phyloP scores from a whole-genome alignment of 2,888 invertebrate genomes.

The Neocrepidodera transversa region DNA sequence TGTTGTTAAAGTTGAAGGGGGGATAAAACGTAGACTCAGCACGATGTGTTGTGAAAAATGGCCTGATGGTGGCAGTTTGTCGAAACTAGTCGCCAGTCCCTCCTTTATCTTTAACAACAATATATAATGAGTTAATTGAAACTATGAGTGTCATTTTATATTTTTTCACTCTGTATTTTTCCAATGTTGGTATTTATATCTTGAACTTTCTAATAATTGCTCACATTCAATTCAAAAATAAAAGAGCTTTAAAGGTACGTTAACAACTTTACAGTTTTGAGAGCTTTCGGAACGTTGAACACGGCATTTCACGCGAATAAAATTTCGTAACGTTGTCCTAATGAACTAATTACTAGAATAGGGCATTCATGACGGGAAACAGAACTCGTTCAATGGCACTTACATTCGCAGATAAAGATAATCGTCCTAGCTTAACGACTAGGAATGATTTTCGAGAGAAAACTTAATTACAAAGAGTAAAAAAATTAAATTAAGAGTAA shows the following conservation, averaged over 20 bases:
- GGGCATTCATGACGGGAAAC: background rate
- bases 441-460: background rate
- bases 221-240: background rate
- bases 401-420: background rate
- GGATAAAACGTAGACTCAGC: too few species aligned
- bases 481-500: too few species aligned
- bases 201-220: background rate
- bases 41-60: too few species aligned
- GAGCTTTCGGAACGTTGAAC: background rate
- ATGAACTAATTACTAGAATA: background rate
- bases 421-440: background rate
- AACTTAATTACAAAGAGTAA: too few species aligned
- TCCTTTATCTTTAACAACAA: too few species aligned
- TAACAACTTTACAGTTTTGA: slow-evolving; percentile 1
- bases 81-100: too few species aligned
- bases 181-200: background rate
- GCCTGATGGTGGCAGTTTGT: too few species aligned
- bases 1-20: too few species aligned
- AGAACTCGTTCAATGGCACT: slow-evolving; percentile 1
- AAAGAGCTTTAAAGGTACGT: background rate
- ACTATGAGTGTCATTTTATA: too few species aligned
- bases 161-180: too few species aligned
- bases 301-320: background rate
- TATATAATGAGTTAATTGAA: too few species aligned
- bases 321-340: background rate